A percentile compares a stretch with the other conserved stretches of the same genome.
These are phyloP conservation scores for Tinea semifulvella DNA, from an alignment of 2,888 invertebrate species.

Conservation along the genomic window DNA sequence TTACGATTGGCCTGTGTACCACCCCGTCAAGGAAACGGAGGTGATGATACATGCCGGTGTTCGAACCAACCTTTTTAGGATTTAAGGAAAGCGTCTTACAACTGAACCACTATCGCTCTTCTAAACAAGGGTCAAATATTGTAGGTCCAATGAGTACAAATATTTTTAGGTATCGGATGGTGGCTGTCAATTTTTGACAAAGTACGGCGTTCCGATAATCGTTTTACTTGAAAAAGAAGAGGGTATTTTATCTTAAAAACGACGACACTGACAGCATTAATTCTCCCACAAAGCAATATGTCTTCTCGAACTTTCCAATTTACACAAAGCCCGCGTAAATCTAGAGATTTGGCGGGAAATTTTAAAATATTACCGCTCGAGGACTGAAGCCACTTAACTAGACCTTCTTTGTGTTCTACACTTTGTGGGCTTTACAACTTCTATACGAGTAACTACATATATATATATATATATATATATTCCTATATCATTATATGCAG, in stretches of 20 bases:
- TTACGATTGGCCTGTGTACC: too few species aligned
- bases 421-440: neutral
- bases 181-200: conserved; percentile 11
- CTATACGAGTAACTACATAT: too few species aligned
- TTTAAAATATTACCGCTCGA: conserved; percentile 43
- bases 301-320: conserved; percentile 50
- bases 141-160: neutral
- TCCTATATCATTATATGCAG: too few species aligned
- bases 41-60: too few species aligned
- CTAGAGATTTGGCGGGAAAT: conserved; percentile 41
- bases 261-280: conserved; percentile 26
- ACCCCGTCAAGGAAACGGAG: too few species aligned
- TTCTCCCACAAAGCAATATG: conserved; percentile 36
- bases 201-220: conserved; percentile 12
- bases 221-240: conserved; percentile 12
- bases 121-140: neutral
- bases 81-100: too few species aligned
- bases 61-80: too few species aligned
- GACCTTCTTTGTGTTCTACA: conserved; percentile 29
- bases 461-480: too few species aligned
- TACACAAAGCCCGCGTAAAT: conserved; percentile 51
- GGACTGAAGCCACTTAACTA: conserved; percentile 26
- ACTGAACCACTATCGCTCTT: too few species aligned
- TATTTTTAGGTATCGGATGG: neutral
- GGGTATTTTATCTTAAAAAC: conserved; percentile 18